Conservation (phyloP, 2,797 vertebrate species). For the Aplochiton taeniatus region DNA sequence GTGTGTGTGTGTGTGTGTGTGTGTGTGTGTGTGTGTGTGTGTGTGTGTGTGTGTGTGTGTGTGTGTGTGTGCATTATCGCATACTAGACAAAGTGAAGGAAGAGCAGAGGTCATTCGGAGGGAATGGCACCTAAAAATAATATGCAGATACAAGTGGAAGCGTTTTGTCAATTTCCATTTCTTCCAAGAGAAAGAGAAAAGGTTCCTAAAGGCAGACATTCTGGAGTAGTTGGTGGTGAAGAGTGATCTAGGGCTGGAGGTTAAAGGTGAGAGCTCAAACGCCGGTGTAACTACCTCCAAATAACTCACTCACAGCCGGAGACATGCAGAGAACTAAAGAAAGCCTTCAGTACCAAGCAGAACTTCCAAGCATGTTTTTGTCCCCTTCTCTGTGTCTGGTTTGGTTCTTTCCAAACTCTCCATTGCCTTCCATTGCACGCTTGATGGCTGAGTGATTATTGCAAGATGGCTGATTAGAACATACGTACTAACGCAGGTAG, state of each 20-base stretch:
- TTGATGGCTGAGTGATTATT: no score
- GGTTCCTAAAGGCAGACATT: background rate
- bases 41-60: no score
- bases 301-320: background rate
- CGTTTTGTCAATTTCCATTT: no score
- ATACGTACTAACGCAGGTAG: no score
- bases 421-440: no score
- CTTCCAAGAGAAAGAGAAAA: no score
- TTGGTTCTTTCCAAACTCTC: no score
- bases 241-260: background rate
- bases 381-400: no score
- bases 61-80: no score
- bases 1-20: constrained; percentile 5
- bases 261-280: constrained; percentile 4
- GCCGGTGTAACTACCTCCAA: background rate
- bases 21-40: background rate
- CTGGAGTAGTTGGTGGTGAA: background rate
- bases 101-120: constrained; percentile 40
- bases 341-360: no score
- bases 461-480: no score
- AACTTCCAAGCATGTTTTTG: no score
- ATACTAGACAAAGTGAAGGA: constrained; percentile 35
- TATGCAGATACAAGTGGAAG: constrained; percentile 53
- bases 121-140: constrained; percentile 34
- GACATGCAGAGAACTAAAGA: background rate